Base-by-base conservation (phyloP, 2,888 invertebrate genomes). In the Apodemia duryi region DNA sequence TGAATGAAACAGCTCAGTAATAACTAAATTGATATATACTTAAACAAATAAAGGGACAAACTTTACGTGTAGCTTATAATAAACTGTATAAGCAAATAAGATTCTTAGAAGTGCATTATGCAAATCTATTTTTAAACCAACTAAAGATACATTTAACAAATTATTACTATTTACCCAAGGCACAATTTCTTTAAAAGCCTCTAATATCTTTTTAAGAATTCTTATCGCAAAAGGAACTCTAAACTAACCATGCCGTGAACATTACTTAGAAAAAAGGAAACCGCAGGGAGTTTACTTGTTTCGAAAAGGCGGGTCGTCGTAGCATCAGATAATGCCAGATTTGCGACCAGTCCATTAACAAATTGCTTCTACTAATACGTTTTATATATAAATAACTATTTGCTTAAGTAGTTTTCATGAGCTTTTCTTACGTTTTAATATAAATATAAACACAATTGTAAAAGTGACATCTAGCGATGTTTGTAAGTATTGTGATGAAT, bases 291-390 rank as follows among this genome's bases (percentile, higher is more conserved):
- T 88, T 86, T 84, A 84, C 84, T 87, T 87, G 86, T 88, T 90
- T 89, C 84, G 77, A 86, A 86, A 86, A 84, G 83, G 83, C 46
- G 83, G 85, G 82, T 82, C 82, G 82, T 73, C 81, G 46, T 46
- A 6, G 79, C 81, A 87, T 88, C 86, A 82, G 91, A 91, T 91
- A 89, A 80, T 80, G 73, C 75, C 79, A 84, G 87, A 88, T 90
- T 90, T 88, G 88, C 86, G 84, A 80, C 81, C 79, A 74, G 76
- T 72, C 86, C 87, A 89, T 90, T 90, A 86, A 86, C 89, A 88
- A 90, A 90, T 90, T 87, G 85, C 86, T 82, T 79, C 81, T 81
- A 82, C 82, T 80, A 11, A 43, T 43, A 43, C 43, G 43, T 43
- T 43, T 43, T 43, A 43, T 43, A 9, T 43, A 11, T 43, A 43